A percentile compares a stretch with the other conserved stretches of the same genome.
Evolutionary conservation across 2,113 vertebrate genomes (phyloP).

Genomic region (Pseudorectes ferrugineus): DNA sequence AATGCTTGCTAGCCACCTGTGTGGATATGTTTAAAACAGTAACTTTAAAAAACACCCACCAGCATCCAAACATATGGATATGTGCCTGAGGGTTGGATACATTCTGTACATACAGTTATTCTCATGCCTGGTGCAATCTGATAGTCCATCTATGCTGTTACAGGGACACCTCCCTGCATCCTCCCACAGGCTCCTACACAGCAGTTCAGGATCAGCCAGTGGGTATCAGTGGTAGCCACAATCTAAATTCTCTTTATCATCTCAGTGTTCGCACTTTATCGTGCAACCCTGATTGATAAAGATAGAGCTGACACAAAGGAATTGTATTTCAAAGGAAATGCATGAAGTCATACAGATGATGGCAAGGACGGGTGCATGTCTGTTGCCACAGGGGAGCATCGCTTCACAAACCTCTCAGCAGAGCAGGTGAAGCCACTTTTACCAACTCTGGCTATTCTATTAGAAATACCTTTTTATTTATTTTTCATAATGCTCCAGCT

Average conservation of each 20-base stretch:
- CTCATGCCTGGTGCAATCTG: not conserved
- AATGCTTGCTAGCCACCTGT: slow-evolving; percentile 40
- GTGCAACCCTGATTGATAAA: not conserved
- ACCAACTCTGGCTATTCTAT: not conserved
- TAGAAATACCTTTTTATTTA: not conserved
- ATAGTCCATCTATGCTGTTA: not conserved
- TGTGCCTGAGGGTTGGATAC: slow-evolving; percentile 29
- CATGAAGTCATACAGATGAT: rapidly evolving
- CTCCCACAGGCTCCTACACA: not conserved
- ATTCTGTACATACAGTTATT: slow-evolving; percentile 20
- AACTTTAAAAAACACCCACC: slow-evolving; percentile 57
- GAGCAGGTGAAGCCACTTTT: not conserved
- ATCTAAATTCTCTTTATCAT: not conserved
- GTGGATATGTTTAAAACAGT: slow-evolving; percentile 48
- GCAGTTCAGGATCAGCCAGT: not conserved
- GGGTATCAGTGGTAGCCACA: not conserved
- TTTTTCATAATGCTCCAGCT: not conserved
- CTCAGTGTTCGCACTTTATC: not conserved
- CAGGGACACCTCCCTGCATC: not conserved
- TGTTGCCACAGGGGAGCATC: not conserved
- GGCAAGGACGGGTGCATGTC: rapidly evolving
- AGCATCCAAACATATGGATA: slow-evolving; percentile 52
- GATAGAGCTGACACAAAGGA: not conserved
- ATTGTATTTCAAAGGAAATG: not conserved
- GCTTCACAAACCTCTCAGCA: not conserved